A percentile compares a stretch with the other conserved stretches of the same genome.
Conservation (phyloP, 53 echinoderm and acorn worm genomes). For the Holothuria scabra region DNA sequence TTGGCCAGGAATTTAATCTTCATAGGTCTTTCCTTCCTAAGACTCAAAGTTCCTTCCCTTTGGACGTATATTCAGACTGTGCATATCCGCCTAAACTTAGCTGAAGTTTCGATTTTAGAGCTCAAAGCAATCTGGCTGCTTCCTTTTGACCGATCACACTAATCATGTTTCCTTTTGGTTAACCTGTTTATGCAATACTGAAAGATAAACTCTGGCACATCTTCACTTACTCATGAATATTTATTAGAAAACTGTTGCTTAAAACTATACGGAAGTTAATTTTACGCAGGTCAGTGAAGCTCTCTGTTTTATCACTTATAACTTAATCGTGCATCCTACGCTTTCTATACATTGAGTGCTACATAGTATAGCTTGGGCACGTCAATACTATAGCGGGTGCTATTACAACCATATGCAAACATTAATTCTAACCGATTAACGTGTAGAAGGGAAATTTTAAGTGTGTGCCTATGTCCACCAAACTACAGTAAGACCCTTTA, state of each 20-base stretch:
- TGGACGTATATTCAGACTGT: constrained; percentile 32
- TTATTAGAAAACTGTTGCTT: constrained; percentile 5
- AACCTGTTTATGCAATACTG: constrained; percentile 37
- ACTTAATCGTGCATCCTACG: too few relatives aligned
- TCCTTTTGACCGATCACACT: constrained; percentile 27
- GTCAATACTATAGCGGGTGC: too few relatives aligned
- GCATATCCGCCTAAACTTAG: constrained; percentile 42
- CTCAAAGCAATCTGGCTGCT: constrained; percentile 32
- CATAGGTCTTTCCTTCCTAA: constrained; percentile 52
- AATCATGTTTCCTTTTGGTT: constrained; percentile 42
- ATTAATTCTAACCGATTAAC: too few relatives aligned
- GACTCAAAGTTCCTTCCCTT: constrained; percentile 44
- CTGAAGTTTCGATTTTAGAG: constrained; percentile 33
- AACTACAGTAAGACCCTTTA: too few relatives aligned
- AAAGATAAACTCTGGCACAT: constrained; percentile 19
- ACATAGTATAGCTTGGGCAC: too few relatives aligned
- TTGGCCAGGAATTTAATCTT: constrained; percentile 52
- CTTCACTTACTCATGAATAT: constrained; percentile 40
- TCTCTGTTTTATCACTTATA: too few relatives aligned
- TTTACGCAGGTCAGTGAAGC: too few relatives aligned
- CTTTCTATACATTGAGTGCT: too few relatives aligned
- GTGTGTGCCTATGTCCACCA: too few relatives aligned
- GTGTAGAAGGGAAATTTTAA: too few relatives aligned
- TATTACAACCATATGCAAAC: too few relatives aligned
- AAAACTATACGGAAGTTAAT: too few relatives aligned